phyloP scores from a whole-genome alignment of 2,797 vertebrate species.

The Zalophus californianus region DNA sequence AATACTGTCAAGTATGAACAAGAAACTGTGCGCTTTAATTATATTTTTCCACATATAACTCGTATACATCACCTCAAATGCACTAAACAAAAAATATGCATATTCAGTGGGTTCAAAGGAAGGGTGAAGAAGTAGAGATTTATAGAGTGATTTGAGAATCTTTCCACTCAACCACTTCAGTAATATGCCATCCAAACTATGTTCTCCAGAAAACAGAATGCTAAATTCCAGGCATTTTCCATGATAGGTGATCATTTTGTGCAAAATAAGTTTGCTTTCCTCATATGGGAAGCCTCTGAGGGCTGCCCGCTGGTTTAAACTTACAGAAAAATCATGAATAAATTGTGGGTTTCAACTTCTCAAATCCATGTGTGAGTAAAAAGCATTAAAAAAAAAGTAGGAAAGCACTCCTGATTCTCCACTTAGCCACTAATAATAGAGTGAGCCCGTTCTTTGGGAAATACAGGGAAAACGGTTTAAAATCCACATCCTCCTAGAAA shows the following conservation, averaged over 20 bases:
- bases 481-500: not conserved
- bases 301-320: fast-evolving
- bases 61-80: not conserved
- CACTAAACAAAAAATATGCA: too few species aligned
- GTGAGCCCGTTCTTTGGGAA: not conserved
- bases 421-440: not conserved
- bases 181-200: too few species aligned
- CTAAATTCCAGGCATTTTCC: not conserved
- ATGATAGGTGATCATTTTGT: not conserved
- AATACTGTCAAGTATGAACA: not conserved
- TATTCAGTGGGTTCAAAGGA: not conserved
- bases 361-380: not conserved
- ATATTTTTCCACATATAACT: not conserved
- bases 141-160: not conserved
- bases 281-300: fast-evolving
- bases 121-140: not conserved
- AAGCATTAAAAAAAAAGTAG: not conserved
- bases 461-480: not conserved
- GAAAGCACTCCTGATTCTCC: not conserved
- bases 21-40: not conserved
- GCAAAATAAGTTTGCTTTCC: not conserved
- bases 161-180: not conserved
- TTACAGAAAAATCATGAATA: not conserved
- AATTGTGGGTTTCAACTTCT: not conserved
- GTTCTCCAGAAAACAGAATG: not conserved